Evolutionary conservation across 2,888 invertebrate genomes (phyloP).

Genomic region (Agonopterix heracliana): DNA sequence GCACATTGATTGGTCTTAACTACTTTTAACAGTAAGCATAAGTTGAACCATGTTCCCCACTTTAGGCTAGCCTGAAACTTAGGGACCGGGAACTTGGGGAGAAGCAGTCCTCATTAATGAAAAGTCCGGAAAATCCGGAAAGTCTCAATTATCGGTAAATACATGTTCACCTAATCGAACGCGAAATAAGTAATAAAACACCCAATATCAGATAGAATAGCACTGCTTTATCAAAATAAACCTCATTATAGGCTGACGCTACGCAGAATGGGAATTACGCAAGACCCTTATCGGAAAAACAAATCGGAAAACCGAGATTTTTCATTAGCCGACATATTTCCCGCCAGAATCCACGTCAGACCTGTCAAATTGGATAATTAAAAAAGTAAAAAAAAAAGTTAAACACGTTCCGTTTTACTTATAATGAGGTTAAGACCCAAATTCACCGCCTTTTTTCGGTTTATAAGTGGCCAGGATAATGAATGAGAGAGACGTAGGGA

Average conservation of each 20-base stretch:
- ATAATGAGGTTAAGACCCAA: slow-evolving; percentile 19
- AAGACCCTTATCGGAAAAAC: background rate
- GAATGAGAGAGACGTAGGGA: slow-evolving; percentile 30
- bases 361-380: slow-evolving; percentile 21
- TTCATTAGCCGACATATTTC: slow-evolving; percentile 6
- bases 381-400: slow-evolving; percentile 8
- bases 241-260: slow-evolving; percentile 7
- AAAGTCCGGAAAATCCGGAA: background rate
- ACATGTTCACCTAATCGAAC: slow-evolving; percentile 1
- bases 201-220: slow-evolving; percentile 15
- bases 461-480: slow-evolving; percentile 44
- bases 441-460: slow-evolving; percentile 36
- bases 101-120: no score
- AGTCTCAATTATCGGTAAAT: background rate
- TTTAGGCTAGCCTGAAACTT: no score
- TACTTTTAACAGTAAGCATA: no score
- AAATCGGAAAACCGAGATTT: background rate
- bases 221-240: slow-evolving; percentile 17
- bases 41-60: no score
- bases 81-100: no score
- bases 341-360: slow-evolving; percentile 23
- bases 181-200: slow-evolving; percentile 20
- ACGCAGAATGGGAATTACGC: slow-evolving; percentile 2
- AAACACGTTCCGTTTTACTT: slow-evolving; percentile 12
- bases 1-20: no score